Evolutionary conservation across 2,113 vertebrate species (phyloP), one percentile per base, ranked within the genome.

Genomic region (Cynocephalus volans): DNA sequence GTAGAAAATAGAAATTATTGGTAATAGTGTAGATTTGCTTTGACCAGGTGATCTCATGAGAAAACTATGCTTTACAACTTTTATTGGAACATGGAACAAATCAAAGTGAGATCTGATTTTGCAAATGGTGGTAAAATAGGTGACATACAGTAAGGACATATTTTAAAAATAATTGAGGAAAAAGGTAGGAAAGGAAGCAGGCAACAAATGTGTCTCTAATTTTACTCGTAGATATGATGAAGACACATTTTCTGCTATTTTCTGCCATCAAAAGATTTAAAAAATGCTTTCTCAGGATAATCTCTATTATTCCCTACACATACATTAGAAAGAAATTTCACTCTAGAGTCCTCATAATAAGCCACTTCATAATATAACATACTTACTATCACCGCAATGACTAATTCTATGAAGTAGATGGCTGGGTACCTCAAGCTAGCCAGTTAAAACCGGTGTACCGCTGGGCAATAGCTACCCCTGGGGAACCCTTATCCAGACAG

Each of bases 21-120:
- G 15, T 82, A 96, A 31, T 76, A 96, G 21, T 50, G 19, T 69
- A 31, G 64, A 93, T 28, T 93, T 85, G 1, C 28, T n/a, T 95
- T 92, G n/a, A 8, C 79, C 18, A 65, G 0, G 85, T 90, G 83
- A 77, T 41, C 0, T 88, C 31, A 26, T 19, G 9, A 95, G 5
- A 11, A 96, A 73, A 2, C 45, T 23, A 89, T 45, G 70, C 60
- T 73, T 18, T 62, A 15, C 72, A 69, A 14, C 6, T 77, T 77
- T 41, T 58, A 88, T 54, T 79, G 24, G 13, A 60, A 88, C 91
- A 12, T 80, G 9, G 31, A 56, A 24, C 3, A 8, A 94, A 13
- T 75, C 10, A n/a, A 56, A 11, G 60, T 69, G 10, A 54, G 58
- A 48, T 21, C 19, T 73, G 45, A 73, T 33, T 54, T 26, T 76